A percentile compares a stretch with the other conserved stretches of the same genome.
phyloP scores from a whole-genome alignment of 2,113 vertebrate species.

The Nesospiza acunhae region DNA sequence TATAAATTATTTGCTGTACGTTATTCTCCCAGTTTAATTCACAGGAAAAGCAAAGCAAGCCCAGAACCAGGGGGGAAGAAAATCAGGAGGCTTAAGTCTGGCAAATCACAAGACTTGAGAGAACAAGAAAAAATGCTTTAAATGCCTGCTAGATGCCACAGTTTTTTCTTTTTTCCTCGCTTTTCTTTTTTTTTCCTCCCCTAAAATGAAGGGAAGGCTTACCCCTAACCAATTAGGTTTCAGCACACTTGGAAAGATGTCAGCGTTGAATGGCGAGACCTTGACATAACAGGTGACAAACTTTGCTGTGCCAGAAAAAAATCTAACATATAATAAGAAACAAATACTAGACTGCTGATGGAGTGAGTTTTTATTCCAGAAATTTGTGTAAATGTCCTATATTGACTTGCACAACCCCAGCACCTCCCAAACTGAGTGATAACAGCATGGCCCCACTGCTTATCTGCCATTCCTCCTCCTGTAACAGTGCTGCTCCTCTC shows the following conservation, averaged over 20 bases:
- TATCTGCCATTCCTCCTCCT: neutral
- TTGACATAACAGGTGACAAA: constrained; percentile 57
- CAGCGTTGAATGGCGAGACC: neutral
- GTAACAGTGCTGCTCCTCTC: neutral
- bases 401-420: neutral
- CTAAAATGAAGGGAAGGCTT: neutral
- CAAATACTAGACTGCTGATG: constrained; percentile 63
- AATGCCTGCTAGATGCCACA: constrained; percentile 19
- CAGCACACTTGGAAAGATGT: constrained; percentile 47
- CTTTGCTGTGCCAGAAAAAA: constrained; percentile 41
- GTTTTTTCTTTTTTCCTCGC: neutral
- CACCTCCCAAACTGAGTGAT: neutral
- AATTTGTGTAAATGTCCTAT: neutral
- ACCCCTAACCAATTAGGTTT: neutral
- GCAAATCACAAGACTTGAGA: neutral
- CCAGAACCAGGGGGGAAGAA: neutral
- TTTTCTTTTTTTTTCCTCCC: neutral
- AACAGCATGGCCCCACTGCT: neutral
- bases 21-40: neutral
- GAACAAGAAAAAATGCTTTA: constrained; percentile 7
- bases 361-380: constrained; percentile 38
- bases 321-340: constrained; percentile 42
- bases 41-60: neutral
- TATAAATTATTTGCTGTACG: neutral
- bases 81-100: neutral